A percentile compares a stretch with the other conserved stretches of the same genome.
phyloP scores from a whole-genome alignment of 2,888 invertebrate species.

The Thysanoteuthis rhombus region DNA sequence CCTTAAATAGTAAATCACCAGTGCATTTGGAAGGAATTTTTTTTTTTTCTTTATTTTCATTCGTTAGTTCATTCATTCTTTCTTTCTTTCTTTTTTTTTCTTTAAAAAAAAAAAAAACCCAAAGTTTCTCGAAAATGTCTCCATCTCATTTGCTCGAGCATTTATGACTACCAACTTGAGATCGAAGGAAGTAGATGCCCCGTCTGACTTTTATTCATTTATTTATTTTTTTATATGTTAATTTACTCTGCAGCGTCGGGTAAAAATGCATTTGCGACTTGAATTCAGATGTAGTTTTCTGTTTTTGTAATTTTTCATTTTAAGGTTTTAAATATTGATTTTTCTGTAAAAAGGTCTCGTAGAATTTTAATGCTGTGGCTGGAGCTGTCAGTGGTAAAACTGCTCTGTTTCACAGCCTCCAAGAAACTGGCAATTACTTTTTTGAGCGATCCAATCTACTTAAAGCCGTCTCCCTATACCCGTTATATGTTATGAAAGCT shows the following conservation, averaged over 20 bases:
- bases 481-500: not conserved
- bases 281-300: not conserved
- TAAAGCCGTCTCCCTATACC: not conserved
- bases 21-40: not conserved
- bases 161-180: not conserved
- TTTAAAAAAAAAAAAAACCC: not conserved
- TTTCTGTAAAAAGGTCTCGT: constrained; percentile 17
- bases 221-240: not conserved
- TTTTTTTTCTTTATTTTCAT: no score
- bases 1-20: not conserved
- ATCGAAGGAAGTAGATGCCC: not conserved
- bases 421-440: not conserved
- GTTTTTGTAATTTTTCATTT: not conserved
- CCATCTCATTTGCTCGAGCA: not conserved
- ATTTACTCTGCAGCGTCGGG: not conserved
- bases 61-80: not conserved
- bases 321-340: constrained; percentile 18
- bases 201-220: not conserved
- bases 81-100: not conserved
- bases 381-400: not conserved
- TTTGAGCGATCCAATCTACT: not conserved
- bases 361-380: constrained; percentile 23
- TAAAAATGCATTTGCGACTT: constrained; percentile 23
- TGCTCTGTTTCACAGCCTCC: not conserved
- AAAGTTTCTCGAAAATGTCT: not conserved